Evolutionary conservation across 37 sponge, comb jelly and placozoan genomes (phyloP).

Genomic region (Agelas oroides): DNA sequence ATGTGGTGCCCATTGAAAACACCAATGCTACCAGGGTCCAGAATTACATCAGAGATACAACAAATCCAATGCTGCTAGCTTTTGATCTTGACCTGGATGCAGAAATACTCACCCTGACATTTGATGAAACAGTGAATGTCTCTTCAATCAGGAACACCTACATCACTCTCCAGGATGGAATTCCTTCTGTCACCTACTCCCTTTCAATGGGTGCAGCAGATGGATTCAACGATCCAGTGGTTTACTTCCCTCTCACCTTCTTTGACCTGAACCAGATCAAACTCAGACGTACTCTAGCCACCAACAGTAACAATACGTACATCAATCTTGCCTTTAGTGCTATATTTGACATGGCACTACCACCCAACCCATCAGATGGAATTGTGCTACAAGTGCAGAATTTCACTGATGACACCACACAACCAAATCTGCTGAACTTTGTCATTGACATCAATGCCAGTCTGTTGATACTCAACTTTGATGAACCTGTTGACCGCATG

Average conservation of each 20-base stretch:
- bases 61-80: constrained; percentile 57
- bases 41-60: constrained; percentile 60
- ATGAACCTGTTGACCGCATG: constrained; percentile 85
- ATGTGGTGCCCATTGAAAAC: constrained; percentile 47
- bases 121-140: constrained; percentile 90
- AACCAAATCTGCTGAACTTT: constrained; percentile 57
- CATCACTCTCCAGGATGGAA: constrained; percentile 71
- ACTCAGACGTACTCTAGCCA: constrained; percentile 52
- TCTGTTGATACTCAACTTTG: constrained; percentile 77
- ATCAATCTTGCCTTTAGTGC: constrained; percentile 48
- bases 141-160: constrained; percentile 44
- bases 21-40: constrained; percentile 39
- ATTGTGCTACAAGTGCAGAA: constrained; percentile 4
- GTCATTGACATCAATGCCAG: constrained; percentile 75
- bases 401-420: constrained; percentile 77
- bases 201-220: constrained; percentile 49
- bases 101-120: constrained; percentile 74
- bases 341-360: constrained; percentile 73
- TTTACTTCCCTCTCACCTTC: constrained; percentile 40
- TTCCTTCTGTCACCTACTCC: background rate
- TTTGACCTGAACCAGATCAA: constrained; percentile 82
- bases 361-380: constrained; percentile 52
- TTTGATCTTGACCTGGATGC: constrained; percentile 88
- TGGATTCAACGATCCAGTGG: constrained; percentile 64
- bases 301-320: constrained; percentile 53